Percentiles rank a stretch among this genome's conserved stretches.
These are phyloP conservation scores for Taphrorychus bicolor DNA, from an alignment of 2,888 invertebrate genomes.

Conservation along the genomic window DNA sequence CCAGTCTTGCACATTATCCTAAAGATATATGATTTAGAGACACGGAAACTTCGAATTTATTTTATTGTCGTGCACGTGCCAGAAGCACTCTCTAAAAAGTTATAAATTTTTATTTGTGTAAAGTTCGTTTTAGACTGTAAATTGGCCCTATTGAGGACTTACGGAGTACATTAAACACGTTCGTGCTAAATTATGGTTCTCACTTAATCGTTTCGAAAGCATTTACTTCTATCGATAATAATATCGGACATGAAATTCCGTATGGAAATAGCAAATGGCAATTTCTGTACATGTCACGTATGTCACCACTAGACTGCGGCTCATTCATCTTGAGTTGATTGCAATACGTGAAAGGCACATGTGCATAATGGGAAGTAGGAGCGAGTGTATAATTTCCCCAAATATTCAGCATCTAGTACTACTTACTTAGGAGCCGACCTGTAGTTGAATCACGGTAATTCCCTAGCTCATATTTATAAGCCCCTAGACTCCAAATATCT, in stretches of 20 bases:
- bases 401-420: too few species aligned
- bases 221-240: constrained; percentile 3
- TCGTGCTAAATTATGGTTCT: neutral
- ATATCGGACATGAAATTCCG: constrained; percentile 16
- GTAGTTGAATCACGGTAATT: too few species aligned
- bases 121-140: too few species aligned
- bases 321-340: constrained; percentile 10
- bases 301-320: constrained; percentile 15
- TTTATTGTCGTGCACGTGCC: neutral
- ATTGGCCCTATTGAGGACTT: neutral
- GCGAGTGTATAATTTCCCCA: neutral
- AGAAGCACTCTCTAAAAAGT: too few species aligned
- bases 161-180: neutral
- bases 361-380: neutral
- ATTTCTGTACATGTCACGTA: constrained; percentile 30
- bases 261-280: constrained; percentile 15
- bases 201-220: constrained; percentile 17
- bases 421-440: too few species aligned
- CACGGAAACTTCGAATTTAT: neutral
- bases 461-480: too few species aligned
- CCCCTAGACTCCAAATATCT: too few species aligned
- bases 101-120: too few species aligned
- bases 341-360: neutral
- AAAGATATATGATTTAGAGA: neutral
- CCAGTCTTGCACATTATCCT: neutral